phyloP scores from a whole-genome alignment of 2,888 invertebrate species.

The Oasisia sp. region DNA sequence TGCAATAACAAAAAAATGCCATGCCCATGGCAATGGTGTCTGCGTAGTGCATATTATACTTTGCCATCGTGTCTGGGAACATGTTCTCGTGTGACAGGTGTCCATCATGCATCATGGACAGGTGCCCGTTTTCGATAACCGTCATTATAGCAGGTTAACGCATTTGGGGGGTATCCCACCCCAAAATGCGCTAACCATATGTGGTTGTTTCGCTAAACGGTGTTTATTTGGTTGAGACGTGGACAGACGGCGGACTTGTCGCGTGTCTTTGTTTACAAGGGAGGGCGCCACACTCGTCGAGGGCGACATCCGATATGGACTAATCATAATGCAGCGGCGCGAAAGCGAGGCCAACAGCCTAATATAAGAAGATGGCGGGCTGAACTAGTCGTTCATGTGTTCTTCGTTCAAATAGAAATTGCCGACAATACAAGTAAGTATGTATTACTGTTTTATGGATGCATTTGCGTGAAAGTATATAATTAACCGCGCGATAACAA shows the following conservation, averaged over 20 bases:
- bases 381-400: constrained; percentile 10
- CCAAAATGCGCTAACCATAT: neutral
- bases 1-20: no score
- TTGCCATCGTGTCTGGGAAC: no score
- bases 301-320: constrained; percentile 5
- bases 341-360: constrained; percentile 17
- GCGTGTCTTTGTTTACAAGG: neutral
- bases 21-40: neutral
- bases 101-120: no score
- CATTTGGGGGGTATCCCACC: neutral
- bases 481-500: constrained; percentile 4
- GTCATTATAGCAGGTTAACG: neutral
- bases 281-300: neutral
- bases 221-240: neutral
- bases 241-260: neutral
- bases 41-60: neutral
- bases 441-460: neutral
- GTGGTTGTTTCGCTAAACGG: neutral
- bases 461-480: neutral
- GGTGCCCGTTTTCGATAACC: neutral
- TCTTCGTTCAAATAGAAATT: constrained; percentile 17
- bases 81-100: neutral
- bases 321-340: constrained; percentile 17
- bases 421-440: constrained; percentile 3
- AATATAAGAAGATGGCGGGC: constrained; percentile 17